These are phyloP conservation scores for Ctenopoma kingsleyae DNA, from an alignment of 2,797 vertebrate genomes.

Conservation along the genomic window DNA sequence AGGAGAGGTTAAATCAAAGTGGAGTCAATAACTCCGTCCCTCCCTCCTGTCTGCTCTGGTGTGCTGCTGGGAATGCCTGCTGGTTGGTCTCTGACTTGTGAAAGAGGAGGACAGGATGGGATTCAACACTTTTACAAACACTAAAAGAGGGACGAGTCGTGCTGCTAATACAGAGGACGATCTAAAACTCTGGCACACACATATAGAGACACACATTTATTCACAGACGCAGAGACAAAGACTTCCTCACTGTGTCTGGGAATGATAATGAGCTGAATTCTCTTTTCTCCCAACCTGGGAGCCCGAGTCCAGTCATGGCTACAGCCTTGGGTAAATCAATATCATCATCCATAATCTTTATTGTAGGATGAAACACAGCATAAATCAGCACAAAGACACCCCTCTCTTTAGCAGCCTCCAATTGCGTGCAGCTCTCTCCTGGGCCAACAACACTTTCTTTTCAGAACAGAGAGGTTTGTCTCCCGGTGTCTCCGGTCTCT, in stretches of 20 bases:
- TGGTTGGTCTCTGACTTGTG: conserved; percentile 56
- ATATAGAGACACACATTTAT: conserved; percentile 45
- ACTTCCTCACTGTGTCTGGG: conserved; percentile 63
- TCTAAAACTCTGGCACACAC: conserved; percentile 65
- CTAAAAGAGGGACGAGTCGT: conserved; percentile 63
- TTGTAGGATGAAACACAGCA: conserved; percentile 83
- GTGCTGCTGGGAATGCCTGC: conserved; percentile 72
- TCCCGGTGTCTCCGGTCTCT: conserved; percentile 46
- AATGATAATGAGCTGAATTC: conserved; percentile 81
- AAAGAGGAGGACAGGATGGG: conserved; percentile 69
- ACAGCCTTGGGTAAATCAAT: conserved; percentile 77
- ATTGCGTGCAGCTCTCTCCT: conserved; percentile 67
- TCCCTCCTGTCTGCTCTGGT: conserved; percentile 57
- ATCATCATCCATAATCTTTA: conserved; percentile 86
- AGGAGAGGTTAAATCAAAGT: conserved; percentile 80
- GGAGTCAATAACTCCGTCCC: conserved; percentile 79
- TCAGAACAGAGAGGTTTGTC: conserved; percentile 52
- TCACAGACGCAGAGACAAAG: conserved; percentile 47
- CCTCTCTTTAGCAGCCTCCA: conserved; percentile 70
- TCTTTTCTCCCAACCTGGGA: conserved; percentile 76
- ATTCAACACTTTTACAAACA: conserved; percentile 70
- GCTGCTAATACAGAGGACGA: conserved; percentile 75
- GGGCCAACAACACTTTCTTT: conserved; percentile 66
- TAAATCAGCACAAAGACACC: conserved; percentile 81
- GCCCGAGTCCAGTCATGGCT: conserved; percentile 80